A percentile compares a stretch with the other conserved stretches of the same genome.
Conservation (phyloP, 2,113 vertebrate species). For the Limanda limanda region DNA sequence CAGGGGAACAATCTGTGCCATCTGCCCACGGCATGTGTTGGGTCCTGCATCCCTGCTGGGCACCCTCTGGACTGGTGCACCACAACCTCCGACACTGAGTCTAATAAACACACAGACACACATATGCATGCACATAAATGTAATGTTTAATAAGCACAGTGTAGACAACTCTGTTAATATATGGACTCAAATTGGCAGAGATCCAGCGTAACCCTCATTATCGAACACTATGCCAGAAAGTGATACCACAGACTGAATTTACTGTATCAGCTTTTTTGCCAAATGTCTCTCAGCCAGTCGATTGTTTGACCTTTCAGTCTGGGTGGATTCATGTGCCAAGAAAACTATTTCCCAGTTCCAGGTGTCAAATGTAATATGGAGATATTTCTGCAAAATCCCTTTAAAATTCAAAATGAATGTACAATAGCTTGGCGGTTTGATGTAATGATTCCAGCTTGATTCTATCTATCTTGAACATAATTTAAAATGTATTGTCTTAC, state of each 20-base stretch:
- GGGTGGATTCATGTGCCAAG: neutral
- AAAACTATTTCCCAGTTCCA: neutral
- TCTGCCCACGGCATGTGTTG: conserved; percentile 99
- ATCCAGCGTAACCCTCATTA: conserved; percentile 3
- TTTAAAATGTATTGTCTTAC: neutral
- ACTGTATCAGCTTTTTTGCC: too few relatives aligned
- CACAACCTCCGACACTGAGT: conserved; percentile 95
- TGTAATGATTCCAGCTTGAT: neutral
- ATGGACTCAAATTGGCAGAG: conserved; percentile 8
- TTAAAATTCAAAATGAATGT: neutral
- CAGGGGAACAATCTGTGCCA: conserved; percentile 93
- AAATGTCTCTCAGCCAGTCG: too few relatives aligned
- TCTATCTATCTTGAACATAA: neutral
- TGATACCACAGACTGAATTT: neutral
- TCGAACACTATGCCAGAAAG: conserved; percentile 13
- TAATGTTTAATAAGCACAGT: neutral
- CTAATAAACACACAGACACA: conserved; percentile 75
- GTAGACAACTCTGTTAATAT: neutral
- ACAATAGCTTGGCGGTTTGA: neutral
- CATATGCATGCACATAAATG: neutral
- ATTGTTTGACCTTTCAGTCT: too few relatives aligned
- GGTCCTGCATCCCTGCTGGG: conserved; percentile 93
- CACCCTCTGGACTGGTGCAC: conserved; percentile 93
- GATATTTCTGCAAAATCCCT: neutral
- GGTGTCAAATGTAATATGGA: neutral